Evolutionary conservation across 2,888 invertebrate species (phyloP), one percentile per base, ranked within the genome.

Genomic region (Xestia ashworthii): DNA sequence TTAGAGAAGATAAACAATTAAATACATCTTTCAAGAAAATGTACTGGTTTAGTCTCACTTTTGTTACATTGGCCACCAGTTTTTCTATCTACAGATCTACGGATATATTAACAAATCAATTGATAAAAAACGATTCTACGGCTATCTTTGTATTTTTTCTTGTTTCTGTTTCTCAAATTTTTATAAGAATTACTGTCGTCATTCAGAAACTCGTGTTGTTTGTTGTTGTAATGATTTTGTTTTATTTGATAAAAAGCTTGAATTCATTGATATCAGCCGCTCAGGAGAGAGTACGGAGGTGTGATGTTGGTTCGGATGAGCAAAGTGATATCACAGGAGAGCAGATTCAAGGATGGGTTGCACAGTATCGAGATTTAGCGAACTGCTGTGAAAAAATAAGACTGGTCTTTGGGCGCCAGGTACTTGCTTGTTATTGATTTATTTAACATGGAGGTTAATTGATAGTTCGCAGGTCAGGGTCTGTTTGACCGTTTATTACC

Each of bases 311-410:
- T 50, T 50, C 22, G 2, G n/a, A 48, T 32, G 55, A 77, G 1
- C 55, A 58, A 22, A 19, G 19, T 71, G 19, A 16, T 25, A 53
- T 78, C 32, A 78, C 78, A 44, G n/a, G 50, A 3, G 58, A 66
- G 38, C 65, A 66, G 5, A 78, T 78, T 38, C 58, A 60, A 44
- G 22, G 16, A 50, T 78, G 78, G 78, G 22, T 78, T 44, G 50
- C 71, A 8, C 32, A 66, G 25, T 78, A 78, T 38, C n/a, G 38
- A 2, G 50, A 78, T 60, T 53, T 78, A 50, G 22, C n/a, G 0
- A 78, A 66, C 44, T 78, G 65, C 19, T 64, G 38, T 38, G 38
- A 64, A 41, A 64, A 38, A 64, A 22, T 64, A 38, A 64, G 22
- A 12, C 4, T 32, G 6, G 22, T 22, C 8, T 64, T 64, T 64